Conservation (phyloP, 2,113 vertebrate genomes). For the Notechis scutatus region DNA sequence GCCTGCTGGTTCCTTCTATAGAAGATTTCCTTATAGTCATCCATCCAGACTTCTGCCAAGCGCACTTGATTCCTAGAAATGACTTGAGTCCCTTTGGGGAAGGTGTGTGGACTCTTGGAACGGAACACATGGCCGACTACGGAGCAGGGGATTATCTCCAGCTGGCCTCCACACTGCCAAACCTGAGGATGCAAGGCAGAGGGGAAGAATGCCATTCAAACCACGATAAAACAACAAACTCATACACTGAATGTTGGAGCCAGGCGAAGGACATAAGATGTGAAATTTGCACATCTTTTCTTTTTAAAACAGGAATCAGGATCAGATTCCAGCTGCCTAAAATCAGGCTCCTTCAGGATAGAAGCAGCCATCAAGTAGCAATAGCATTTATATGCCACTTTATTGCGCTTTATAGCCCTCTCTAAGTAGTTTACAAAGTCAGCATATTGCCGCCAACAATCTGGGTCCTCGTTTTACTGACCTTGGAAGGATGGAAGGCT, state of each 20-base stretch:
- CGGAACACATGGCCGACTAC: slow-evolving; percentile 96
- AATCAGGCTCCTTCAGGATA: not conserved
- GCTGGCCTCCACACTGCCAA: slow-evolving; percentile 92
- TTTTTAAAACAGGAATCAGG: not conserved
- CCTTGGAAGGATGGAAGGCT: no score
- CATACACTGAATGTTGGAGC: not conserved
- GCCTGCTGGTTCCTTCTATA: slow-evolving; percentile 88
- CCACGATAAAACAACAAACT: not conserved
- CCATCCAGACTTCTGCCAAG: slow-evolving; percentile 98
- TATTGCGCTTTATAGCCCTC: no score
- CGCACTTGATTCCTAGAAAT: slow-evolving; percentile 94
- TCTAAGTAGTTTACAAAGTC: no score
- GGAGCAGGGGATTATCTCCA: slow-evolving; percentile 94
- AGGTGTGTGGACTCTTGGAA: slow-evolving; percentile 93
- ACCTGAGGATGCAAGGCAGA: slow-evolving; percentile 71
- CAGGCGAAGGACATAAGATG: not conserved
- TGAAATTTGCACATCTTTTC: not conserved
- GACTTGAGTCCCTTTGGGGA: slow-evolving; percentile 91
- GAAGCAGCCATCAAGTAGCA: not conserved
- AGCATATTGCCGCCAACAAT: no score
- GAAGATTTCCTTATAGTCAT: slow-evolving; percentile 86
- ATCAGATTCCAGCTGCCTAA: not conserved
- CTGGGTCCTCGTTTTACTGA: no score
- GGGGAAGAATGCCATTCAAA: not conserved
- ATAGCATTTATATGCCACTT: no score